These are phyloP conservation scores for Microplitis demolitor DNA, from an alignment of 1,140 invertebrate genomes.

Conservation along the genomic window DNA sequence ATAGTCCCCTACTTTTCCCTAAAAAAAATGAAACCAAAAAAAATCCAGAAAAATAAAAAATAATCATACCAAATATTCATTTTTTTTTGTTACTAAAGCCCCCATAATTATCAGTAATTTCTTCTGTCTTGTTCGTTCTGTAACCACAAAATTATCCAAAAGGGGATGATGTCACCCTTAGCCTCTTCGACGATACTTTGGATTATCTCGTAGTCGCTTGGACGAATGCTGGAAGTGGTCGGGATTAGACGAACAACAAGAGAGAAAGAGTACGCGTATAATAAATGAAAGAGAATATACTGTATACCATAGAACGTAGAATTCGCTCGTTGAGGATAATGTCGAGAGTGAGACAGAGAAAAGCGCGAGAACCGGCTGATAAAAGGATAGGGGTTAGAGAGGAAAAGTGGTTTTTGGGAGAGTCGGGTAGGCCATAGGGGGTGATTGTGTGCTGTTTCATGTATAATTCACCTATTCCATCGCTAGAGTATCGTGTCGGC, in stretches of 20 bases:
- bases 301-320: background rate
- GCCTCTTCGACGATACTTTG: no score
- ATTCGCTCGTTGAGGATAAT: constrained; percentile 12
- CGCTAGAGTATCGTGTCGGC: constrained; percentile 50
- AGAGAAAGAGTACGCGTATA: constrained; percentile 10
- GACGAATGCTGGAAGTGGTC: background rate
- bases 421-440: constrained; percentile 37
- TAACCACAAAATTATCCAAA: no score
- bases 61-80: no score
- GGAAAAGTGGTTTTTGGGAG: constrained; percentile 40
- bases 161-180: no score
- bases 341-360: constrained; percentile 18
- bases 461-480: constrained; percentile 53
- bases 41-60: no score
- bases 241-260: background rate
- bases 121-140: no score
- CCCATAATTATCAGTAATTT: no score
- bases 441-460: constrained; percentile 58
- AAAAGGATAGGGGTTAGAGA: constrained; percentile 39
- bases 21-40: no score
- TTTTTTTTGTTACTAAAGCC: no score
- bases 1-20: no score
- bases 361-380: constrained; percentile 31
- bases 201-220: no score
- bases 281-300: no score